Evolutionary conservation across 2,888 invertebrate genomes (phyloP).

Genomic region (Lepetodrilus schrolli): DNA sequence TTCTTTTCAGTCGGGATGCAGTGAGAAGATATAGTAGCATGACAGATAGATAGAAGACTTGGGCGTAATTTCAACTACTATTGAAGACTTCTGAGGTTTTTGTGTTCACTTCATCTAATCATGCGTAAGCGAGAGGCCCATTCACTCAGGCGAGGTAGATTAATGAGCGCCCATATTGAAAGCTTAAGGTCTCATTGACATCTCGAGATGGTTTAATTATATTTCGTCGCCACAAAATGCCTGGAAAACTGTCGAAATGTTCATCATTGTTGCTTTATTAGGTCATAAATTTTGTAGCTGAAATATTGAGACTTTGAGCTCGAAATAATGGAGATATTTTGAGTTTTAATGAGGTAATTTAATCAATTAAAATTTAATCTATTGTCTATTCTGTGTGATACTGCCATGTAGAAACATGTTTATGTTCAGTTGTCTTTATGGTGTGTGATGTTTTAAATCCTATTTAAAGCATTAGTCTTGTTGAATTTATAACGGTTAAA

Average conservation of each 20-base stretch:
- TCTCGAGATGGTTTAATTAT: conserved; percentile 18
- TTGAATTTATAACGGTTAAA: too few species aligned
- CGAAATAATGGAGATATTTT: conserved; percentile 10
- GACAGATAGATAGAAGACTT: conserved; percentile 18
- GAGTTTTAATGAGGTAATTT: conserved; percentile 5
- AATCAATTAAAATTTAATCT: not conserved
- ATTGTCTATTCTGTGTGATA: too few species aligned
- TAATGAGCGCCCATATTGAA: conserved; percentile 6
- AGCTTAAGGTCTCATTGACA: conserved; percentile 15
- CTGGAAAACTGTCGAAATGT: conserved; percentile 9
- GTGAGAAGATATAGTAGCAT: conserved; percentile 25
- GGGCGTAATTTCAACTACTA: conserved; percentile 16
- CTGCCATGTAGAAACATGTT: too few species aligned
- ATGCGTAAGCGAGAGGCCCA: not conserved
- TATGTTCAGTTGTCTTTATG: too few species aligned
- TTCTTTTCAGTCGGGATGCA: conserved; percentile 17
- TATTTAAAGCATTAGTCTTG: too few species aligned
- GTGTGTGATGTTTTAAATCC: too few species aligned
- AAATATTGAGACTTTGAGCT: conserved; percentile 26
- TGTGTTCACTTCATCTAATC: conserved; percentile 18
- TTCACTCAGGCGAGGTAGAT: conserved; percentile 1
- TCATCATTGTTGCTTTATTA: conserved; percentile 23
- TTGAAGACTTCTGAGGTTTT: conserved; percentile 22
- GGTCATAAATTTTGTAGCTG: conserved; percentile 24
- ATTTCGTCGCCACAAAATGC: conserved; percentile 16